Conservation (phyloP, 2,797 vertebrate species). For the Chaenodraco wilsoni region DNA sequence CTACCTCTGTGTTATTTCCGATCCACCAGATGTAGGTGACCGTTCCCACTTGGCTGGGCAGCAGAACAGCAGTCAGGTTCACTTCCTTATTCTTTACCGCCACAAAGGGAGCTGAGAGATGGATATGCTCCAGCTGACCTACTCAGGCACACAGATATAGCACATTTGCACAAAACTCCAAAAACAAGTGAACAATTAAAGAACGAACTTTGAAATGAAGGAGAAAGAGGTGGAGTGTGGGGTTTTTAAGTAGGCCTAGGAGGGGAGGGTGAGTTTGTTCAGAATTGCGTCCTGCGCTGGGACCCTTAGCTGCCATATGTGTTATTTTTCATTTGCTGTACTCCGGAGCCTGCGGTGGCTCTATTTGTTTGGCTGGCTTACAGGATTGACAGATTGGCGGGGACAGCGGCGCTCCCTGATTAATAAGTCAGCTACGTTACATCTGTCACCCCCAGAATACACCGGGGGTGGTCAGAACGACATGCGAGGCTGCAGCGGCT, state of each 20-base stretch:
- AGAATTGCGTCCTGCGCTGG: conserved; percentile 49
- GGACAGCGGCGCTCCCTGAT: conserved; percentile 71
- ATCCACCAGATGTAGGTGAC: conserved; percentile 98
- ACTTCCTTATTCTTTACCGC: conserved; percentile 96
- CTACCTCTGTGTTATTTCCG: conserved; percentile 96
- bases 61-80: conserved; percentile 93
- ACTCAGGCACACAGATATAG: conserved; percentile 69
- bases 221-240: not conserved
- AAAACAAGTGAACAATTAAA: conserved; percentile 6
- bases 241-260: conserved; percentile 10
- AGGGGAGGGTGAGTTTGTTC: conserved; percentile 26
- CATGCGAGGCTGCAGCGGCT: conserved; percentile 32
- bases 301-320: conserved; percentile 72
- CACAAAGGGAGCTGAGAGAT: conserved; percentile 95
- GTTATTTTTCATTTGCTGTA: conserved; percentile 76
- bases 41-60: conserved; percentile 96
- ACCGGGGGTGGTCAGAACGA: conserved; percentile 60
- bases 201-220: conserved; percentile 10
- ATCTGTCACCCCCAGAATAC: conserved; percentile 73
- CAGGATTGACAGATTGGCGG: conserved; percentile 76
- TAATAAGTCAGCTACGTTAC: conserved; percentile 81
- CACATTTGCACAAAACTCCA: conserved; percentile 35
- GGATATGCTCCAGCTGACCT: conserved; percentile 96
- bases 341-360: conserved; percentile 61
- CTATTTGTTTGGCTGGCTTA: conserved; percentile 66